Evolutionary conservation across 1,140 invertebrate species (phyloP), one percentile per base, ranked within the genome.

Genomic region (Vanessa tameamea): DNA sequence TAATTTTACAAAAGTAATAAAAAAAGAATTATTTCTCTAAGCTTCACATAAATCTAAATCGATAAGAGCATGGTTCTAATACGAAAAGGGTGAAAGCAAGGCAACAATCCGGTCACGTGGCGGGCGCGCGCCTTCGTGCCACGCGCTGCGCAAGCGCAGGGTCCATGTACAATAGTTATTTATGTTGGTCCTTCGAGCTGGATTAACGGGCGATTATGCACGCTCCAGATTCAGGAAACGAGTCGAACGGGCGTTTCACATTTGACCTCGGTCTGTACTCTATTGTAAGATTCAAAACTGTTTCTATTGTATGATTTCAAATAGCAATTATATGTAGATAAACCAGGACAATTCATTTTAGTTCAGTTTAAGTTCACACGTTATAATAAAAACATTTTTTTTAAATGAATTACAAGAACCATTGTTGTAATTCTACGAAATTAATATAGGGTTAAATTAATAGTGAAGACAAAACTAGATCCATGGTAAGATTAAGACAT

Each of bases 121-220:
- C 82, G 55, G 77, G 87, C 90, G 89, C 86, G 85, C 88, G 88
- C 81, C 82, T 61, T 75, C 69, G 70, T 73, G 85, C 86, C 86
- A 88, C 89, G 90, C 86, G 87, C 83, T 85, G 87, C 88, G 86
- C 87, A 73, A 76, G 87, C 84, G 85, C 87, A 86, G 78, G 74
- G 73, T 64, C 78, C 77, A 75, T 79, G 79, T 82, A 86, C 86
- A 87, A 87, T 88, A 79, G 80, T 82, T 84, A 82, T 84, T 83
- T 79, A 86, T 82, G 82, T 80, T 85, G 82, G 84, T 91, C 87
- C 89, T 91, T 85, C 85, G 79, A 81, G 82, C 82, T 77, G 87
- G 87, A 91, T 92, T 91, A 91, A 91, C 88, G 88, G 88, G 86
- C 84, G 85, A 91, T 91, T 91, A 90, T 91, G 84, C 88, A 87